phyloP scores from a whole-genome alignment of 2,888 invertebrate genomes.

The Bhutanitis thaidina region DNA sequence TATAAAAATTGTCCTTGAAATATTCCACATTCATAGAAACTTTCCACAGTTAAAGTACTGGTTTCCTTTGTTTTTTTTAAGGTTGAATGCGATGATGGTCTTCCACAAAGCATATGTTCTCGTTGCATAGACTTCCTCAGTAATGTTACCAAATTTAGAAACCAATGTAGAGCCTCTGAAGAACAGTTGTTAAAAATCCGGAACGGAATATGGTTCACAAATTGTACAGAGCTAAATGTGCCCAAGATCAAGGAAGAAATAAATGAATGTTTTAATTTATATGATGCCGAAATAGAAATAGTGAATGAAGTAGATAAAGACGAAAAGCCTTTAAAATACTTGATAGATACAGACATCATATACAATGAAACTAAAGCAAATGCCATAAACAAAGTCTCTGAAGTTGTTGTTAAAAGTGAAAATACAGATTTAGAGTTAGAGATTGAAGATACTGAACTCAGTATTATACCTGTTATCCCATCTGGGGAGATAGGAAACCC shows the following conservation, averaged over 20 bases:
- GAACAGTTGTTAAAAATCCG: constrained; percentile 23
- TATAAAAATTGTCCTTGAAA: too few species aligned
- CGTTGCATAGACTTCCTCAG: constrained; percentile 33
- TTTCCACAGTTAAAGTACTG: not conserved
- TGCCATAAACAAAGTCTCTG: not conserved
- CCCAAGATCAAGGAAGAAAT: not conserved
- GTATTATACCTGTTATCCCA: too few species aligned
- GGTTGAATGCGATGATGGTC: constrained; percentile 37
- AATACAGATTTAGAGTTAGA: not conserved
- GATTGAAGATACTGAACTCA: not conserved
- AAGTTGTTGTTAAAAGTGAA: constrained; percentile 13
- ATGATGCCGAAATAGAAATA: not conserved
- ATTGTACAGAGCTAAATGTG: not conserved
- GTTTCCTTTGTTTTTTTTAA: constrained; percentile 25
- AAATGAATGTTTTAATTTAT: not conserved
- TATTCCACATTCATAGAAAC: too few species aligned
- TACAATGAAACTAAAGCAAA: too few species aligned
- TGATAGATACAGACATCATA: not conserved
- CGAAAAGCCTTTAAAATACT: not conserved
- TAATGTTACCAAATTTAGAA: constrained; percentile 37
- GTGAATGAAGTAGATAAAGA: not conserved
- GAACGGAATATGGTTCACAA: not conserved
- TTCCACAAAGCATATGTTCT: constrained; percentile 46
- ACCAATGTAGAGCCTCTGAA: constrained; percentile 38
- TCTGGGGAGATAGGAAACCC: too few species aligned